Evolutionary conservation across 2,113 vertebrate species (phyloP).

Genomic region (Brachypodius melanocephalos): DNA sequence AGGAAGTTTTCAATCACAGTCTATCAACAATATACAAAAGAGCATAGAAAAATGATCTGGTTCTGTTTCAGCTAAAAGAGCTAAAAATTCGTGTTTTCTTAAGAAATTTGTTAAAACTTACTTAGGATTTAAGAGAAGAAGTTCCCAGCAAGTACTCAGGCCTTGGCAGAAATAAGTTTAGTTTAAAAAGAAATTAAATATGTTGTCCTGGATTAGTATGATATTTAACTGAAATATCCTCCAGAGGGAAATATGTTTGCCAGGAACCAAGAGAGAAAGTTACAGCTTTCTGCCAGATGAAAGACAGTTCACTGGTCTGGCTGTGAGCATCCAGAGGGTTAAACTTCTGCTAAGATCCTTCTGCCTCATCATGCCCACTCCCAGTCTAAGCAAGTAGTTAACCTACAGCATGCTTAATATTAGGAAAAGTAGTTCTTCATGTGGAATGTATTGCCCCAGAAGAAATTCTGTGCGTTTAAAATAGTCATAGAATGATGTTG

Average conservation of each 20-base stretch:
- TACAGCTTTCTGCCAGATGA: slow-evolving; percentile 24
- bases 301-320: background rate
- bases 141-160: background rate
- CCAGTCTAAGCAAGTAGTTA: background rate
- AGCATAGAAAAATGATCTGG: background rate
- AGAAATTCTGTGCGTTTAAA: background rate
- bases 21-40: background rate
- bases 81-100: background rate
- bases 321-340: background rate
- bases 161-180: background rate
- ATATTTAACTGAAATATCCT: background rate
- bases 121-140: background rate
- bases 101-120: background rate
- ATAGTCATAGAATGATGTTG: background rate
- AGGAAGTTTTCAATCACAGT: slow-evolving; percentile 10
- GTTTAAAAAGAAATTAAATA: background rate
- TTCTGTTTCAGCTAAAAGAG: background rate
- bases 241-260: background rate
- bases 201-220: background rate
- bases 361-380: background rate
- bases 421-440: background rate
- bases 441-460: background rate
- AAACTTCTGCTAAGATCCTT: background rate
- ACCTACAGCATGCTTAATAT: background rate
- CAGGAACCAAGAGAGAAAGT: background rate